phyloP scores from a whole-genome alignment of 2,888 invertebrate genomes.

The Lasiommata megera region DNA sequence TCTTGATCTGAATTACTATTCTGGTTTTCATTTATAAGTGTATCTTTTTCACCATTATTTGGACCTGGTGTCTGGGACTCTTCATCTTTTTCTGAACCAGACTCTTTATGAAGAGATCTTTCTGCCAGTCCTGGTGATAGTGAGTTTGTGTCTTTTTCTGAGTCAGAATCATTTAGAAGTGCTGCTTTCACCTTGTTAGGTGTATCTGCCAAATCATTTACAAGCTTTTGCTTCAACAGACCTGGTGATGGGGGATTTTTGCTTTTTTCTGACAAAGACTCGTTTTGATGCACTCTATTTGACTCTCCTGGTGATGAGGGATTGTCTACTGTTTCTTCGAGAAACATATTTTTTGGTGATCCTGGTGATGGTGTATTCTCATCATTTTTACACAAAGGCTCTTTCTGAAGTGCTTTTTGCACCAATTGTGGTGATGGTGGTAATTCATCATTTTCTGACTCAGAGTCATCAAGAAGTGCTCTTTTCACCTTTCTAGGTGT shows the following conservation, averaged over 20 bases:
- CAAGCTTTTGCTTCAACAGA: not conserved
- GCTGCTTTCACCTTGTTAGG: not conserved
- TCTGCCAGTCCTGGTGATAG: constrained; percentile 28
- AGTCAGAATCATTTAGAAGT: not conserved
- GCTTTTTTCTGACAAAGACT: not conserved
- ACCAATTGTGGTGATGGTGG: not conserved
- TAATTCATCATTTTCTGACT: constrained; percentile 35
- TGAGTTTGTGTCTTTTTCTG: not conserved
- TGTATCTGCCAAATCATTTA: not conserved
- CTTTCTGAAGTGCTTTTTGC: not conserved
- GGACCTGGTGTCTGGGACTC: not conserved
- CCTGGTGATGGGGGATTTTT: not conserved
- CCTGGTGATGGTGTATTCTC: not conserved
- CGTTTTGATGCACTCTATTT: not conserved
- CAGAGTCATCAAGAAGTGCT: constrained; percentile 39
- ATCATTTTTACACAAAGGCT: not conserved
- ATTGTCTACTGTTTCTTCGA: not conserved
- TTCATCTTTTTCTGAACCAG: constrained; percentile 39
- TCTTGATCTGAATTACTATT: not conserved
- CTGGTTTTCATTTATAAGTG: constrained; percentile 18
- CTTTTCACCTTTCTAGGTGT: constrained; percentile 32
- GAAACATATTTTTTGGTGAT: not conserved
- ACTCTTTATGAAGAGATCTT: constrained; percentile 36
- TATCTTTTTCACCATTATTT: not conserved
- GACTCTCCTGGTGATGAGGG: not conserved